Conservation (phyloP, 37 sponge, comb jelly and placozoan species). For the Hormiphora californensis region DNA sequence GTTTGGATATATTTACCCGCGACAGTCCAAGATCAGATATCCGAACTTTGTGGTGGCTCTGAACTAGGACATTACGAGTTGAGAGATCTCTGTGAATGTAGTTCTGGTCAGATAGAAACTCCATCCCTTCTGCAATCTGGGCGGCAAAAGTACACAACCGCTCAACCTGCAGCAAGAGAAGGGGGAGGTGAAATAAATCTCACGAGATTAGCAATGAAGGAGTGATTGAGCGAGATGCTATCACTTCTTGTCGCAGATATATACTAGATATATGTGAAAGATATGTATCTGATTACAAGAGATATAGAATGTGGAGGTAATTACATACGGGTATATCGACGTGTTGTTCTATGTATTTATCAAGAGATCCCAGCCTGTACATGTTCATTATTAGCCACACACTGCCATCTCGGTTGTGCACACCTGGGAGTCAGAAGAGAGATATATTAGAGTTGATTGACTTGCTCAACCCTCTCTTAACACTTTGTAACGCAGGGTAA, state of each 20-base stretch:
- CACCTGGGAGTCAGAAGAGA: too few species aligned
- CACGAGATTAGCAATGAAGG: too few species aligned
- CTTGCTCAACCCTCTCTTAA: too few species aligned
- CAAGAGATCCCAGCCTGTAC: conserved; percentile 40
- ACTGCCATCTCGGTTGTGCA: not conserved
- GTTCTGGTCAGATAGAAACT: conserved; percentile 34
- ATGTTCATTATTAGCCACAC: conserved; percentile 49
- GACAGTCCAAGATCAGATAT: conserved; percentile 51
- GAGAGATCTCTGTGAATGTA: conserved; percentile 46
- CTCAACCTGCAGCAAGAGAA: not conserved
- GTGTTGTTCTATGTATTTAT: conserved; percentile 46
- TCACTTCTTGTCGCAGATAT: too few species aligned
- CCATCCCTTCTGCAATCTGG: conserved; percentile 50
- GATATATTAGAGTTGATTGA: too few species aligned
- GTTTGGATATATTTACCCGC: too few species aligned
- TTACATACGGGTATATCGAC: not conserved
- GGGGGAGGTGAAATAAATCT: not conserved
- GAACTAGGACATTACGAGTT: conserved; percentile 32
- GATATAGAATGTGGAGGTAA: too few species aligned
- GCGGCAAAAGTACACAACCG: conserved; percentile 3
- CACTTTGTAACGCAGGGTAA: too few species aligned
- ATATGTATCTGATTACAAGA: too few species aligned
- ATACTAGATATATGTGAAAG: not conserved
- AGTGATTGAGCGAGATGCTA: too few species aligned
- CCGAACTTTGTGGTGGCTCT: conserved; percentile 10